Percentiles rank a stretch among this genome's conserved stretches.
Conservation (phyloP, 1,140 invertebrate genomes). For the Brachionus plicatilis region DNA sequence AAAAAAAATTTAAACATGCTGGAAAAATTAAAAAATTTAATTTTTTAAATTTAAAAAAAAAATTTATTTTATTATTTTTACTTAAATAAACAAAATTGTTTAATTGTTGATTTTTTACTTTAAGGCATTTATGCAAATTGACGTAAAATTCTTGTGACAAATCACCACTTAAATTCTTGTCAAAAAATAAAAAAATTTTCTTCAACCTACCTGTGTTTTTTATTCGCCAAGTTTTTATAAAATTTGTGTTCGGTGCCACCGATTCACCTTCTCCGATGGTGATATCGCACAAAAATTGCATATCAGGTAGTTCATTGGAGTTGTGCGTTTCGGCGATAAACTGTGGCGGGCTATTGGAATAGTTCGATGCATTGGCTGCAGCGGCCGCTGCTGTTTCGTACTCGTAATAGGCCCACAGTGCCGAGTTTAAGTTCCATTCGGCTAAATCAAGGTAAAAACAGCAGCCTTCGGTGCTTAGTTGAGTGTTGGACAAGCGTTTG, state of each 20-base stretch:
- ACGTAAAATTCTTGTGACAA: background rate
- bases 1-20: no score
- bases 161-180: background rate
- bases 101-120: no score
- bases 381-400: slow-evolving; percentile 61
- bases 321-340: background rate
- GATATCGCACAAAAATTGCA: slow-evolving; percentile 71
- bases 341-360: background rate
- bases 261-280: slow-evolving; percentile 70
- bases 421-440: slow-evolving; percentile 75
- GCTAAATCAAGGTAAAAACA: slow-evolving; percentile 27
- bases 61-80: no score
- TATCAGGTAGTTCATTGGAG: slow-evolving; percentile 61
- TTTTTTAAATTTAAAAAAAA: no score
- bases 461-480: slow-evolving; percentile 22
- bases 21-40: no score
- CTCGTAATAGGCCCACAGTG: slow-evolving; percentile 90
- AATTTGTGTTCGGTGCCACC: slow-evolving; percentile 67
- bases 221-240: slow-evolving; percentile 73
- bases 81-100: no score
- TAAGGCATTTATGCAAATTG: no score
- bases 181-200: background rate
- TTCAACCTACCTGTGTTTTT: slow-evolving; percentile 65
- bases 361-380: slow-evolving; percentile 48
- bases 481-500: slow-evolving; percentile 11